These are phyloP conservation scores for Myopa testacea DNA, from an alignment of 2,888 invertebrate species.

Conservation along the genomic window DNA sequence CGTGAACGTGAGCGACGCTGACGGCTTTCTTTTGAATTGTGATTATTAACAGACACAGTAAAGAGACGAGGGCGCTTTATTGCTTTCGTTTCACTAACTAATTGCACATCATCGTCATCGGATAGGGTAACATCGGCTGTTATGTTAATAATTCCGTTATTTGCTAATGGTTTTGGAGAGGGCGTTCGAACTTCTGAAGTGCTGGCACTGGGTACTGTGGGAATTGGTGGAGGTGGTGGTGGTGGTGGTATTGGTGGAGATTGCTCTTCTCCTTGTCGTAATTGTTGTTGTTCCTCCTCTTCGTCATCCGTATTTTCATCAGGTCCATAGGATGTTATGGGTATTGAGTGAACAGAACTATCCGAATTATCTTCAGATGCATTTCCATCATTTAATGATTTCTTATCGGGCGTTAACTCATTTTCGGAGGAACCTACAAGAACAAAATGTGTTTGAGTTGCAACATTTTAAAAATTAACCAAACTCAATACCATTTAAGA, in stretches of 20 bases:
- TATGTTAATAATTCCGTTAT: conserved; percentile 3
- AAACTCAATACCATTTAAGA: too few relatives aligned
- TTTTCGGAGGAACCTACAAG: conserved; percentile 41
- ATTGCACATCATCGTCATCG: conserved; percentile 60
- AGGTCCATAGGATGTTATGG: conserved; percentile 65
- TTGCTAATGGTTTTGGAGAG: not conserved
- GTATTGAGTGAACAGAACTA: conserved; percentile 66
- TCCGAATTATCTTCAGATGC: conserved; percentile 56
- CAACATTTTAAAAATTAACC: not conserved
- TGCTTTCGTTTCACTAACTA: conserved; percentile 50
- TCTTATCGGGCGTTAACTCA: conserved; percentile 45
- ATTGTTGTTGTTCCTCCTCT: conserved; percentile 21
- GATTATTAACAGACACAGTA: not conserved
- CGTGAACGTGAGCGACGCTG: conserved; percentile 40
- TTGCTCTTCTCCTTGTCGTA: too few relatives aligned
- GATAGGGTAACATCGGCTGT: conserved; percentile 52
- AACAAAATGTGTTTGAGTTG: conserved; percentile 7
- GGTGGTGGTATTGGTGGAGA: not conserved
- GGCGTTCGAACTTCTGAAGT: not conserved
- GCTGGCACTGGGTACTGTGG: conserved; percentile 35
- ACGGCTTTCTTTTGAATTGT: conserved; percentile 11
- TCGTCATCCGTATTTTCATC: conserved; percentile 61
- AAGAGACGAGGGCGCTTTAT: not conserved
- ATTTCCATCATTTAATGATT: conserved; percentile 45
- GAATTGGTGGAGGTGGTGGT: not conserved